Evolutionary conservation across 2,888 invertebrate genomes (phyloP).

Genomic region (Bursaphelenchus okinawaensis): DNA sequence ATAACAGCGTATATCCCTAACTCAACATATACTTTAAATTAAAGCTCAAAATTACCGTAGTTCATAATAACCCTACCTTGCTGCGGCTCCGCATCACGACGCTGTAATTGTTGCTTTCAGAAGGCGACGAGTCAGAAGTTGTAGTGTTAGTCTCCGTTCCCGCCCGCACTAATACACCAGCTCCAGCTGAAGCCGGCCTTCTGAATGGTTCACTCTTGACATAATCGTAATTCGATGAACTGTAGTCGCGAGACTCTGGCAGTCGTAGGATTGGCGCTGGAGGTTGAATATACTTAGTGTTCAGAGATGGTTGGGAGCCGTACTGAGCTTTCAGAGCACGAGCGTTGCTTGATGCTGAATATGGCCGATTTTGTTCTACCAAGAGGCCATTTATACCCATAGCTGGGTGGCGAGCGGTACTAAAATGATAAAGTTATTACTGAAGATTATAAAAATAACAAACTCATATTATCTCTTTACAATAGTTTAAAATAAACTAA

Average conservation of each 20-base stretch:
- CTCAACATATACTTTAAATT: too few species aligned
- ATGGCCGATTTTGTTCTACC: constrained; percentile 1
- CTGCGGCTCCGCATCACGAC: background rate
- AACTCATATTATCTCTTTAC: too few species aligned
- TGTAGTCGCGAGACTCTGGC: constrained; percentile 26
- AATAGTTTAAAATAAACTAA: too few species aligned
- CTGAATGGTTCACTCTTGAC: background rate
- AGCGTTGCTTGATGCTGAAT: background rate
- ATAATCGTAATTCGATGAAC: background rate
- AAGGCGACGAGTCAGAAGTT: background rate
- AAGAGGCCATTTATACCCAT: constrained; percentile 14
- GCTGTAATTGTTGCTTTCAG: background rate
- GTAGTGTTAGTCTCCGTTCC: background rate
- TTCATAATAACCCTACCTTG: too few species aligned
- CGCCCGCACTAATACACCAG: background rate
- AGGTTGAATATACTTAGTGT: constrained; percentile 3
- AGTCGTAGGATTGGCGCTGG: constrained; percentile 23
- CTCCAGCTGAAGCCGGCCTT: constrained; percentile 10
- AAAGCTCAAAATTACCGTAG: too few species aligned
- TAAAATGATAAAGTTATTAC: background rate
- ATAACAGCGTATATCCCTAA: too few species aligned
- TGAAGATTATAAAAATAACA: too few species aligned
- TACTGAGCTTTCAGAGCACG: constrained; percentile 21
- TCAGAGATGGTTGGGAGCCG: constrained; percentile 32
- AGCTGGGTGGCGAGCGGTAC: background rate